Evolutionary conservation across 2,113 vertebrate genomes (phyloP), one percentile per base, ranked within the genome.

Genomic region (Callithrix jacchus): DNA sequence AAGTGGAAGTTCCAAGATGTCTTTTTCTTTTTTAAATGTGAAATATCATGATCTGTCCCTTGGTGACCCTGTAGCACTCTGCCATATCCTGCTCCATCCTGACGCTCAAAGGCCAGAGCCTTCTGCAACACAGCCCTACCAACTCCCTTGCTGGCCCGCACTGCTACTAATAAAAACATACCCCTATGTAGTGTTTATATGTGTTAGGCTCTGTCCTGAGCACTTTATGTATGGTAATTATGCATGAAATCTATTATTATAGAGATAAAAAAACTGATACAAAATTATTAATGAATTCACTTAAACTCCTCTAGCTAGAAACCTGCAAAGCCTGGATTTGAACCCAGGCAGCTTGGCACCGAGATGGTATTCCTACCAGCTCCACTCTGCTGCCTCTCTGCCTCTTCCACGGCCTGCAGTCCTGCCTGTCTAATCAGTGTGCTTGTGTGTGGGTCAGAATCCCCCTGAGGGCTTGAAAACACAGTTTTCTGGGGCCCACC

Each of bases 141-240:
- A 2, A 0, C 2, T 6, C 42, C 30, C 9, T 2, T 11, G 42
- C n/a, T 1, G 8, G 25, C 14, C 47, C 30, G 32, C 30, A 6
- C 42, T 27, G 9, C 21, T n/a, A 20, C 52, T 77, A 54, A 79
- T 21, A 87, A 89, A 74, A 89, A 30, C 47, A 88, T 13, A 37
- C 8, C 61, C 3, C 0, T 30, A 64, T 1, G 8, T 13, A 56
- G 35, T 5, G 7, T 37, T 58, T 25, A 47, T 52, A 32, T 0
- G 10, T n/a, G 17, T 40, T 37, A 54, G 76, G 17, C 27, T 87
- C 58, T 70, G 32, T 17, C 68, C 30, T 74, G 35, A 66, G 76
- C 52, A 18, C 10, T 45, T 64, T 9, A 0, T 23, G 12, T 52
- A 32, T 16, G 32, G 6, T 64, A 32, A 73, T 77, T 47, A n/a